phyloP scores from a whole-genome alignment of 1,140 invertebrate genomes.

The Brachionus rotundiformis region DNA sequence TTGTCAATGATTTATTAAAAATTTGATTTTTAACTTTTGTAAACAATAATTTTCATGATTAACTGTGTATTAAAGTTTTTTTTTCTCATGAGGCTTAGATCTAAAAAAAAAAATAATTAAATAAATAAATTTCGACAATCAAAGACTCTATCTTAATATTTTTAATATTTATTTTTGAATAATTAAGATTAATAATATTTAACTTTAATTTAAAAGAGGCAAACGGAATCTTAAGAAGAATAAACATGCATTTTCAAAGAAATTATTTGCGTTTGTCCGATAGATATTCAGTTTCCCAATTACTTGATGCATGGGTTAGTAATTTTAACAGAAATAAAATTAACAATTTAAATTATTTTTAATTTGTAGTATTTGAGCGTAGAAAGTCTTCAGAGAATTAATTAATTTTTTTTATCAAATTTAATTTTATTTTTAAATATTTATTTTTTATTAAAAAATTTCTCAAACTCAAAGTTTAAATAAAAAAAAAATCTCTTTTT shows the following conservation, averaged over 20 bases:
- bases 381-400: background rate
- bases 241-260: constrained; percentile 41
- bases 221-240: background rate
- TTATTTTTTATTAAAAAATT: background rate
- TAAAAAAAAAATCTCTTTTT: too few species aligned
- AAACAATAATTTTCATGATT: too few species aligned
- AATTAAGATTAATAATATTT: too few species aligned
- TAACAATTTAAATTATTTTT: background rate
- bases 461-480: too few species aligned
- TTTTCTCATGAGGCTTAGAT: too few species aligned
- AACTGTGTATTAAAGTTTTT: too few species aligned
- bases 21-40: too few species aligned
- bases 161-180: too few species aligned
- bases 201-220: background rate
- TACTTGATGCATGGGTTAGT: constrained; percentile 48
- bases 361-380: constrained; percentile 18
- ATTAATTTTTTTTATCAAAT: background rate
- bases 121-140: too few species aligned
- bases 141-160: too few species aligned
- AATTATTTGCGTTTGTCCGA: constrained; percentile 35
- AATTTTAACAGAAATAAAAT: background rate
- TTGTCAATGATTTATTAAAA: too few species aligned
- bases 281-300: constrained; percentile 21
- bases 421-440: background rate
- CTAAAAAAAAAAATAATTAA: too few species aligned